Evolutionary conservation across 1,140 invertebrate species (phyloP).

Genomic region (Cyclina sinensis): DNA sequence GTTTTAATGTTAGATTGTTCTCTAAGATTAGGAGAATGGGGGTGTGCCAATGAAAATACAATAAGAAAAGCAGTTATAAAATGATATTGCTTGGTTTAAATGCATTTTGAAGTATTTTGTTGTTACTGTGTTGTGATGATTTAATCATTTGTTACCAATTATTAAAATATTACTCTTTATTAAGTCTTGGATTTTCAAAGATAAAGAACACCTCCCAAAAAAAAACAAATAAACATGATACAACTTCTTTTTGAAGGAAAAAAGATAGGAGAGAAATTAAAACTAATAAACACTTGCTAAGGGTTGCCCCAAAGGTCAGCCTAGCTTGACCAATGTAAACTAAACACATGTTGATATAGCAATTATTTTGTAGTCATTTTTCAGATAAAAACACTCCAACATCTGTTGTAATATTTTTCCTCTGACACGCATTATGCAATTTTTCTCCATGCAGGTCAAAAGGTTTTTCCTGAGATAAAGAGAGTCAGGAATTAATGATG

Average conservation of each 20-base stretch:
- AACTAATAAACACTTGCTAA: constrained; percentile 8
- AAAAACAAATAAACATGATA: too few species aligned
- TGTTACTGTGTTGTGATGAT: too few species aligned
- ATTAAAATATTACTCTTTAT: too few species aligned
- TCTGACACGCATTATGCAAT: constrained; percentile 56
- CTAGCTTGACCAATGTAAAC: constrained; percentile 67
- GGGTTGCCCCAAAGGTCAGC: constrained; percentile 7
- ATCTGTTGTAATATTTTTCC: constrained; percentile 62
- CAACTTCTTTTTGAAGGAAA: not conserved
- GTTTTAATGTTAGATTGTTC: constrained; percentile 7
- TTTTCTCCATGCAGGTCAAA: constrained; percentile 56
- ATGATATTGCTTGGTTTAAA: too few species aligned
- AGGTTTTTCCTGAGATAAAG: constrained; percentile 37
- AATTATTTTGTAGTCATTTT: constrained; percentile 69
- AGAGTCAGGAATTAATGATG: constrained; percentile 7
- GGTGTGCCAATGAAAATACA: too few species aligned
- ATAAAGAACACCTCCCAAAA: too few species aligned
- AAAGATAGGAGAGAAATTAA: not conserved
- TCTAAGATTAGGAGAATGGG: not conserved
- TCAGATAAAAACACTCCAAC: constrained; percentile 59
- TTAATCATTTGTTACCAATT: too few species aligned
- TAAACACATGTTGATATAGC: constrained; percentile 66
- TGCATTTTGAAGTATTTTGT: too few species aligned
- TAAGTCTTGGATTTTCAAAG: too few species aligned
- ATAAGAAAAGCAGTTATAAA: too few species aligned